Base-by-base conservation (phyloP, 2,113 vertebrate species). In the Halichoeres trimaculatus region DNA sequence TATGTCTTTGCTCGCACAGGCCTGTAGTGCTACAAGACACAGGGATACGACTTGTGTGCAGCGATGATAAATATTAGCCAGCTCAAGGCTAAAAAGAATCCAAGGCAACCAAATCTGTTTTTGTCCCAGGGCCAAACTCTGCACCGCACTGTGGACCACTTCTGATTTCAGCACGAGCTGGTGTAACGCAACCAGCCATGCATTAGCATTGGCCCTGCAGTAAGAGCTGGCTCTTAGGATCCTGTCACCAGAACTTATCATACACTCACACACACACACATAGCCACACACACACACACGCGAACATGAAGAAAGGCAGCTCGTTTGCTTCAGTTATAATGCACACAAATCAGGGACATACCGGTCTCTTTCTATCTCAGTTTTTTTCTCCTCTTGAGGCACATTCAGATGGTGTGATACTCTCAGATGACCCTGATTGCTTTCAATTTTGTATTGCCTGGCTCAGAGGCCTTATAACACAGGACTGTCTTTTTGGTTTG, bases 181-280 rank as follows among this genome's bases (percentile, higher is more conserved):
- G 92, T 94, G 89, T 88, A 93, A 92, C 77, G 81, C 83, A 93
- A 92, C 85, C 93, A 93, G 85, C 89, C 93, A 94, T 92, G 93
- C 93, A 93, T 94, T 93, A 93, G 91, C 86, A 93, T 92, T 93
- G 89, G 82, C 92, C 91, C 90, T 90, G 70, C 87, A 93, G 92
- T 93, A 84, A 93, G 81, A 90, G 81, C 69, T 77, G 88, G 83
- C 88, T 92, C 88, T 91, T 91, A 85, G 83, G 81, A 89, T 93
- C 85, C 91, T 93, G 93, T 94, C 93, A 94, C 83, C 89, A 76
- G 41, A 90, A 92, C 85, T 92, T 89, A 92, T 84, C 85, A 73
- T 88, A 87, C 54, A 91, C 69, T 75, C 83, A 24, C 48, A 10
- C 54, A 23, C 57, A 79, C 19, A 74, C 59, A 55, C 59, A 53